Evolutionary conservation across 2,113 vertebrate genomes (phyloP), one percentile per base, ranked within the genome.

Genomic region (Paedocypris sp.): DNA sequence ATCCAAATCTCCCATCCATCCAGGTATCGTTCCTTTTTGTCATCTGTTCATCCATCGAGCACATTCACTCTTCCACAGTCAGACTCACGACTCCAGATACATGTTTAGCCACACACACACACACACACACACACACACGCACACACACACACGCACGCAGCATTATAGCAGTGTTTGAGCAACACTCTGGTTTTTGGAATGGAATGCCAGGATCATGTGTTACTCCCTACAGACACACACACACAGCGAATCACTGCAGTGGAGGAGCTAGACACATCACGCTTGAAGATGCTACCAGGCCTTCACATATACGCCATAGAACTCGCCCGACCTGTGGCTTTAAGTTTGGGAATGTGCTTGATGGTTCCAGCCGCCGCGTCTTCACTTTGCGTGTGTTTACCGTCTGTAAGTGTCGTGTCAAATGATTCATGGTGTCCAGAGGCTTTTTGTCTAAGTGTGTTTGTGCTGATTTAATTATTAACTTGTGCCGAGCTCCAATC

Each of bases 211-310:
- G 7, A 46, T 42, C 48, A 60, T 63, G 47, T 23, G 47, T 45
- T 62, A 68, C 52, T 56, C 62, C 66, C 58, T 11, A 49, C 47
- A 42, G 68, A 52, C 48, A 46, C 47, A 41, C 52, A 71, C 32
- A 49, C 31, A n/a, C n/a, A n/a, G n/a, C n/a, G n/a, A n/a, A n/a
- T n/a, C 62, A 66, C 31, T 57, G 53, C 66, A 63, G 72, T n/a
- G n/a, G n/a, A n/a, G n/a, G n/a, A n/a, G n/a, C n/a, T n/a, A n/a
- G n/a, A n/a, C n/a, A n/a, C n/a, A n/a, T n/a, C n/a, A n/a, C n/a
- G n/a, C n/a, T n/a, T n/a, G n/a, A n/a, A n/a, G n/a, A n/a, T n/a
- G n/a, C n/a, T n/a, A n/a, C n/a, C n/a, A n/a, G n/a, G n/a, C n/a
- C n/a, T n/a, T n/a, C n/a, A n/a, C n/a, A n/a, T n/a, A n/a, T n/a